Percentiles rank a stretch among this genome's conserved stretches.
Evolutionary conservation across 2,888 invertebrate species (phyloP).

Genomic region (Agrypnus murinus): DNA sequence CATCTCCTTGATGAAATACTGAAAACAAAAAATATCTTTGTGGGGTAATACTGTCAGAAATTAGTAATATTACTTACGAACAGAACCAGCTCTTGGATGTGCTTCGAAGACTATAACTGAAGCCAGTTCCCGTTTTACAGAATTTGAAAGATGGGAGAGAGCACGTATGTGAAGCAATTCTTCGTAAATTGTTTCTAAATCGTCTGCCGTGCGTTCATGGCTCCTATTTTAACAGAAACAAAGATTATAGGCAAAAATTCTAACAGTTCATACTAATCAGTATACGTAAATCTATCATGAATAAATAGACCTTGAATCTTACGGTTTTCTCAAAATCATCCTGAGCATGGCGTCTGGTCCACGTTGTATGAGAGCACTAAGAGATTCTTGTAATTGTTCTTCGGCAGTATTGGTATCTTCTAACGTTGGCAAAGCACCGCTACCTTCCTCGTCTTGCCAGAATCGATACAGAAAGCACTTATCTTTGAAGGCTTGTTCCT

Average conservation of each 20-base stretch:
- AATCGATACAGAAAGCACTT: constrained; percentile 89
- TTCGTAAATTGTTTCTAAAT: constrained; percentile 87
- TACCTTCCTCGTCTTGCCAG: constrained; percentile 81
- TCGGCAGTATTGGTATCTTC: constrained; percentile 80
- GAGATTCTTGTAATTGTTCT: constrained; percentile 79
- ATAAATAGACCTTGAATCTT: constrained; percentile 65
- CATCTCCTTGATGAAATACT: constrained; percentile 91
- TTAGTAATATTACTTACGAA: constrained; percentile 76
- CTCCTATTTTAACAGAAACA: constrained; percentile 77
- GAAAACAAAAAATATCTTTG: no score
- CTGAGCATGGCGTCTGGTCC: constrained; percentile 87
- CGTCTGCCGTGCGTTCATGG: constrained; percentile 84
- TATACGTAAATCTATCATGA: no score
- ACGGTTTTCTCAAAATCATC: constrained; percentile 88
- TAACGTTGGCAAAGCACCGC: constrained; percentile 72
- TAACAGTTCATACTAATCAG: no score
- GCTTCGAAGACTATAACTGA: constrained; percentile 87
- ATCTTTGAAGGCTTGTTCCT: constrained; percentile 88
- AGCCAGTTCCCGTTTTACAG: constrained; percentile 87
- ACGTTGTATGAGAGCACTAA: constrained; percentile 79
- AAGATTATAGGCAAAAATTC: no score
- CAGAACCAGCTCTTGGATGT: constrained; percentile 83
- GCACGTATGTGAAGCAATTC: constrained; percentile 88
- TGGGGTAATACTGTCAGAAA: no score
- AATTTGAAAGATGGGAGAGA: constrained; percentile 85